These are phyloP conservation scores for Drosophila meridionalis DNA, from an alignment of 2,888 invertebrate species.

Conservation along the genomic window DNA sequence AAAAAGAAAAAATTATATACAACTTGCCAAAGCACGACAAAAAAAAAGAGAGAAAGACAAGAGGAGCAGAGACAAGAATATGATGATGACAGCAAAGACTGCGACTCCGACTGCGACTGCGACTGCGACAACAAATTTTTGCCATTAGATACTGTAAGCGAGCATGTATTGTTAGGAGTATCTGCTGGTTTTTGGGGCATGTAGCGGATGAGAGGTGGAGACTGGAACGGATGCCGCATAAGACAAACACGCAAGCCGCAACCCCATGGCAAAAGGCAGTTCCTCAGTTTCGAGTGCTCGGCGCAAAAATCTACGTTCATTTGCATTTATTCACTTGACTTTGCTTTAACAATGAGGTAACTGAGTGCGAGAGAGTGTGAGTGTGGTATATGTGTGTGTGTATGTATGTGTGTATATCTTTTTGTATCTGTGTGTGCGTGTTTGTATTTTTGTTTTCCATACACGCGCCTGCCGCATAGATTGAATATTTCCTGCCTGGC, in stretches of 20 bases:
- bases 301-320: slow-evolving; percentile 52
- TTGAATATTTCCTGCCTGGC: slow-evolving; percentile 72
- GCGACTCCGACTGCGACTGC: slow-evolving; percentile 47
- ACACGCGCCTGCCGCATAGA: slow-evolving; percentile 67
- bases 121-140: slow-evolving; percentile 70
- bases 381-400: background rate
- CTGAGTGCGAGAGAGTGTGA: slow-evolving; percentile 5
- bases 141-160: slow-evolving; percentile 77
- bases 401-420: background rate
- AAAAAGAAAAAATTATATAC: slow-evolving; percentile 39
- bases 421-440: background rate
- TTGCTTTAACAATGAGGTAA: slow-evolving; percentile 74
- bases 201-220: background rate
- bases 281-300: slow-evolving; percentile 17
- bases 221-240: slow-evolving; percentile 13
- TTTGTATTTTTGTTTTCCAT: slow-evolving; percentile 39
- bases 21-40: slow-evolving; percentile 38
- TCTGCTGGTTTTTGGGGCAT: slow-evolving; percentile 23
- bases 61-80: slow-evolving; percentile 45
- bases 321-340: slow-evolving; percentile 79
- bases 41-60: slow-evolving; percentile 36
- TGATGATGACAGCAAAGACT: slow-evolving; percentile 76
- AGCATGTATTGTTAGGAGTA: slow-evolving; percentile 62
- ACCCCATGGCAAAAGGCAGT: slow-evolving; percentile 23
- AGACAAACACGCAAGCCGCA: slow-evolving; percentile 37